These are phyloP conservation scores for Nymphalis urticae DNA, from an alignment of 2,888 invertebrate genomes.

Conservation along the genomic window DNA sequence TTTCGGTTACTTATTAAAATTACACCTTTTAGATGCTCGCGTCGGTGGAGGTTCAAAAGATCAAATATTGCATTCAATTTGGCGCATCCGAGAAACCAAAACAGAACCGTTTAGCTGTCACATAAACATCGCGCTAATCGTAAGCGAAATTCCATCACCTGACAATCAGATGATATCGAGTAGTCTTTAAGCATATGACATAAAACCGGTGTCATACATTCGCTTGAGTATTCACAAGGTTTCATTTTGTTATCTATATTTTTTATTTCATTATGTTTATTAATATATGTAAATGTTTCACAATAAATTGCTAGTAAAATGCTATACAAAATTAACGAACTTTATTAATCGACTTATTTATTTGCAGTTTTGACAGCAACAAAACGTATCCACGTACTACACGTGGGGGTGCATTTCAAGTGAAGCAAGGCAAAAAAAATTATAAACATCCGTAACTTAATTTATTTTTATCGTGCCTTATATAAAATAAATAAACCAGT, in stretches of 20 bases:
- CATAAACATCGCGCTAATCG: slow-evolving; percentile 32
- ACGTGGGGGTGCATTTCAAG: too few relatives aligned
- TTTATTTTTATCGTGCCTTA: too few relatives aligned
- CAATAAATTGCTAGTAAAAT: too few relatives aligned
- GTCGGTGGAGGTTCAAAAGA: slow-evolving; percentile 4
- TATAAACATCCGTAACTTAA: too few relatives aligned
- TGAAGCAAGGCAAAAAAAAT: neutral
- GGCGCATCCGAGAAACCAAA: slow-evolving; percentile 18
- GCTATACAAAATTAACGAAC: too few relatives aligned
- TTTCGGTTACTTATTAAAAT: slow-evolving; percentile 22
- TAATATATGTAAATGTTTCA: neutral
- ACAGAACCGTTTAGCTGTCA: slow-evolving; percentile 21
- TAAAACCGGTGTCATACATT: neutral
- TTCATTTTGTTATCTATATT: neutral
- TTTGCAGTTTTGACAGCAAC: neutral
- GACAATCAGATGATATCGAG: slow-evolving; percentile 28
- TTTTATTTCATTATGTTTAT: neutral
- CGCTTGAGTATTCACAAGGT: neutral
- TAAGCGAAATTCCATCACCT: slow-evolving; percentile 9
- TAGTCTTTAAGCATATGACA: slow-evolving; percentile 36
- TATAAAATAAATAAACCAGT: too few relatives aligned
- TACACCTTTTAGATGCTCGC: neutral
- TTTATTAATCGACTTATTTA: too few relatives aligned
- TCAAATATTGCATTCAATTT: slow-evolving; percentile 17
- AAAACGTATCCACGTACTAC: too few relatives aligned